Evolutionary conservation across 1,140 invertebrate genomes (phyloP).

Genomic region (Lethocerus indicus): DNA sequence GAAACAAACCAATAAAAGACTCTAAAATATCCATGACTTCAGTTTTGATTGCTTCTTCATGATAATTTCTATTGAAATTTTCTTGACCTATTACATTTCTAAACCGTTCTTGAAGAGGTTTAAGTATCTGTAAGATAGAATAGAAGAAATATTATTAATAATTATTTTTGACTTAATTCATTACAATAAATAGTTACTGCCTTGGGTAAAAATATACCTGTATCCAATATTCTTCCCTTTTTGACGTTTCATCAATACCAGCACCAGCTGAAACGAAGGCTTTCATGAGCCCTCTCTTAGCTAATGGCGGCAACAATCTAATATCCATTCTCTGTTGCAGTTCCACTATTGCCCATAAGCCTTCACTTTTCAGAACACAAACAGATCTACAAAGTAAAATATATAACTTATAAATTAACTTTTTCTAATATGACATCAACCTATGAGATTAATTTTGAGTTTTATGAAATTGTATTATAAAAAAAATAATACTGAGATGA

Average conservation of each 20-base stretch:
- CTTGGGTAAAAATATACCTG: constrained; percentile 17
- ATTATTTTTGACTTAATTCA: no score
- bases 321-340: constrained; percentile 22
- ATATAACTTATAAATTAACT: no score
- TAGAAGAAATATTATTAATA: no score
- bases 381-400: constrained; percentile 22
- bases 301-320: constrained; percentile 25
- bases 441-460: no score
- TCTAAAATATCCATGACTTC: constrained; percentile 46
- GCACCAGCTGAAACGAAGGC: constrained; percentile 31
- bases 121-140: constrained; percentile 30
- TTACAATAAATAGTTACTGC: not conserved
- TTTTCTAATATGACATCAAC: no score
- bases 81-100: constrained; percentile 33
- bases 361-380: constrained; percentile 24
- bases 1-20: constrained; percentile 36
- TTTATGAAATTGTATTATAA: no score
- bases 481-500: no score
- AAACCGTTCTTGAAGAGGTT: constrained; percentile 39
- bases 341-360: constrained; percentile 26
- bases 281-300: constrained; percentile 31
- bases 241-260: constrained; percentile 21
- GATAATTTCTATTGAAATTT: constrained; percentile 36
- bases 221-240: constrained; percentile 29
- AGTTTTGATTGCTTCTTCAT: constrained; percentile 36